Evolutionary conservation across 2,888 invertebrate species (phyloP), one percentile per base, ranked within the genome.

Genomic region (Acleris literana): DNA sequence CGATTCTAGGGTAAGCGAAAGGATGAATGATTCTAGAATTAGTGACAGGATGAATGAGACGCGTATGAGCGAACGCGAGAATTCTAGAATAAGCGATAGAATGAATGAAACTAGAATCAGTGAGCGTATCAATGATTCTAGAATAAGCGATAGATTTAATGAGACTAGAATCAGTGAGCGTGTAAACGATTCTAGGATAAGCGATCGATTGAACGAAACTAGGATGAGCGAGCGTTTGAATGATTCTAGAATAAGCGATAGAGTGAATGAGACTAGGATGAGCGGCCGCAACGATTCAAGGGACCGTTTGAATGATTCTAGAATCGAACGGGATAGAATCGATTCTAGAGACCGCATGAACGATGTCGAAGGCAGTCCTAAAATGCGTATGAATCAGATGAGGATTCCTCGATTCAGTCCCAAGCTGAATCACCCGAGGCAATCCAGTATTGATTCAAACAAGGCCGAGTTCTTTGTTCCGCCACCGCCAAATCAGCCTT

Each of bases 341-440:
- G 56, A 57, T 46, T 46, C 56, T 25, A 83, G 76, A 59, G 85
- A 83, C 20, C 75, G 80, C 5, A 70, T 82, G 68, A 79, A 75
- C 61, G 80, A 77, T 16, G 78, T 84, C 22, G 90, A 91, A 51
- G 85, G 85, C 9, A 90, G 90, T 76, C 90, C 90, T 0, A 89
- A 87, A 79, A 82, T 84, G 71, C 78, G 88, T 55, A 83, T 88
- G 22, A 87, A 86, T 55, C 90, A 90, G 0, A 69, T 91, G 57
- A 79, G 90, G 5, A 79, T 88, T 57, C 80, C 83, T 1, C 78
- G 82, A 59, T 75, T 82, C 5, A 90, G 87, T 70, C 90, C 63
- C 1, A 65, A 65, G 44, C 16, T 63, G 5, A 60, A 86, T 13
- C 85, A 86, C 58, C 81, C 81, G 0, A 82, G 85, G 61, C 87